These are phyloP conservation scores for Ivindomyrus marchei DNA, from an alignment of 2,113 vertebrate genomes.

Conservation along the genomic window DNA sequence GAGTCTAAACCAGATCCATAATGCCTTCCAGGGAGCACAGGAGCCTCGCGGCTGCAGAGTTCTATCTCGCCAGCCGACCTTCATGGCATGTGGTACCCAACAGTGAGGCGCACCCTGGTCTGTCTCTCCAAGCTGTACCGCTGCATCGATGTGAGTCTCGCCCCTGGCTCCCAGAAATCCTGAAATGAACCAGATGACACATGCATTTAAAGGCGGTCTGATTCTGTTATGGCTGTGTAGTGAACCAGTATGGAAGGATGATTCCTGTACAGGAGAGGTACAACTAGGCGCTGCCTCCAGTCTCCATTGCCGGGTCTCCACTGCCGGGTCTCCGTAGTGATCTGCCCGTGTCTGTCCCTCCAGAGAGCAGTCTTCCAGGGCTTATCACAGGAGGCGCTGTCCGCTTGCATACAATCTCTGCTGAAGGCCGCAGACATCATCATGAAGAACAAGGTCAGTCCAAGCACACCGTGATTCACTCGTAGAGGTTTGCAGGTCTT, in stretches of 20 bases:
- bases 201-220: neutral
- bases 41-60: constrained; percentile 65
- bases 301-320: neutral
- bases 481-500: neutral
- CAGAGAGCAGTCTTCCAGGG: constrained; percentile 97
- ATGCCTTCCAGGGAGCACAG: constrained; percentile 56
- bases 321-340: neutral
- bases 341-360: constrained; percentile 22
- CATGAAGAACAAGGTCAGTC: constrained; percentile 90
- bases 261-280: neutral
- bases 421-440: constrained; percentile 88
- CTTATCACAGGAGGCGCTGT: constrained; percentile 93
- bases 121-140: constrained; percentile 97
- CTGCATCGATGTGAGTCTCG: constrained; percentile 86
- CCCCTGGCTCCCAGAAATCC: neutral
- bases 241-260: neutral
- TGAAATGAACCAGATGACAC: neutral
- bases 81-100: constrained; percentile 99
- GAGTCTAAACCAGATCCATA: neutral
- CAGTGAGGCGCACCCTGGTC: constrained; percentile 88
- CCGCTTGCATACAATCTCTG: constrained; percentile 90
- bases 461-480: neutral
- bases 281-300: neutral
- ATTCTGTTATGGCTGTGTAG: neutral
- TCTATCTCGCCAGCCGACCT: constrained; percentile 92